phyloP scores from a whole-genome alignment of 1,140 invertebrate species.

The Sarcophaga bullata region DNA sequence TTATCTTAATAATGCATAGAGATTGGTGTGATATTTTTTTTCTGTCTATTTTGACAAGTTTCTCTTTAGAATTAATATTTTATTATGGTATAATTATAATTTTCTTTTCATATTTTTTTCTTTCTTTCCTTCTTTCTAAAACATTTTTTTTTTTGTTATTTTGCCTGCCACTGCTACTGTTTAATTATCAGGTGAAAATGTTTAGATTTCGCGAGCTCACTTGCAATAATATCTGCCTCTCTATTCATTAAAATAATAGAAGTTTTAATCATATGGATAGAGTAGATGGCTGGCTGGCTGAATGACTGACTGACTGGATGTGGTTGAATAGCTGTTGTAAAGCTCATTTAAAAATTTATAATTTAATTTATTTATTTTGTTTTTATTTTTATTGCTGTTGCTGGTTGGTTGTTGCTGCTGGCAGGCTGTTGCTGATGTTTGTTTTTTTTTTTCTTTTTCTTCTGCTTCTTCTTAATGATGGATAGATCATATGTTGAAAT shows the following conservation, averaged over 20 bases:
- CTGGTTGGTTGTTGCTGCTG: background rate
- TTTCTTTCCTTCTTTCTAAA: too few species aligned
- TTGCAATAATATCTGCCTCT: background rate
- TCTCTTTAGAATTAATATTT: too few species aligned
- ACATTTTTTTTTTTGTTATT: background rate
- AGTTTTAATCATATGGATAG: too few species aligned
- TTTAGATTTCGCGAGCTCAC: background rate
- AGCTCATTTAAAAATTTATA: too few species aligned
- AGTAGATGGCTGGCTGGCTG: too few species aligned
- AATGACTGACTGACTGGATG: too few species aligned
- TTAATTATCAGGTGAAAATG: slow-evolving; percentile 13
- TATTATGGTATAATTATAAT: too few species aligned
- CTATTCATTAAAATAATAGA: background rate
- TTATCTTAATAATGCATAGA: too few species aligned
- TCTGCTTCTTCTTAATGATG: background rate
- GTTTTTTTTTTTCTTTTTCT: slow-evolving; percentile 17
- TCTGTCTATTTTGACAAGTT: too few species aligned
- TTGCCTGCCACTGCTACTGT: background rate
- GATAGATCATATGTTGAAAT: slow-evolving; percentile 32
- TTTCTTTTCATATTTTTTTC: too few species aligned
- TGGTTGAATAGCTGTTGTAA: too few species aligned
- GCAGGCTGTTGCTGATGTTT: background rate
- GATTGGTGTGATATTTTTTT: too few species aligned
- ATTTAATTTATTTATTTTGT: background rate
- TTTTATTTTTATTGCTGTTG: slow-evolving; percentile 2